Base-by-base conservation (phyloP, 2,888 invertebrate species). In the Drosophila atripex region DNA sequence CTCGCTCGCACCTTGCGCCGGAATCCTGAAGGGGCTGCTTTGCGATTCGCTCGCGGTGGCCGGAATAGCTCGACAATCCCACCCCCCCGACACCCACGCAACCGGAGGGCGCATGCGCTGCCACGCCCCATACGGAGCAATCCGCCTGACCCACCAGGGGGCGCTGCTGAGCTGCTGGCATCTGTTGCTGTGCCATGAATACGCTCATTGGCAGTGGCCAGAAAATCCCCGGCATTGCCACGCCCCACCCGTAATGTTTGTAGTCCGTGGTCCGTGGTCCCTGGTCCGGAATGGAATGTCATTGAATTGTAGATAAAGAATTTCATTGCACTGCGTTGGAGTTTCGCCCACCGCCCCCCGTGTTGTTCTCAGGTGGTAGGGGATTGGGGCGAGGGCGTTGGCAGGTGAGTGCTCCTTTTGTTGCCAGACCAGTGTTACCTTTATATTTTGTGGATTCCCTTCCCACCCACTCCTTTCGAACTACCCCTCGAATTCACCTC, bases 301-400 rank as follows among this genome's bases (percentile, higher is more conserved):
- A 88, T 84, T 84, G 86, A 88, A 84, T 86, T 86, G 84, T 61
- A 82, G 78, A 84, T 84, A 80, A 80, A 78, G 86, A 80, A 84
- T 84, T 88, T 84, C 80, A 88, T 80, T 84, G 88, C 88, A 79
- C 72, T 88, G 86, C 60, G 72, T 80, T 78, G 88, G 88, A 76
- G 88, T 88, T 88, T 60, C 57, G 30, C 53, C 14, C 50, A 41
- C 41, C 38, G 35, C 53, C 23, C 4, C 9, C 30, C 3, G 4
- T 3, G 9, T 41, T 16, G 3, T 1, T n/a, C 16, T 9, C 11
- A 5, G 18, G 30, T 18, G 46, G n/a, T 3, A 1, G 16, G 9
- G 8, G 69, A 7, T 23, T 12, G 9, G 23, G 16, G 28, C 56
- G 39, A 53, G 41, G 45, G 30, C 38, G n/a, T 45, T 12, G 18